phyloP scores from a whole-genome alignment of 2,888 invertebrate species.

The Nomada lathburiana region DNA sequence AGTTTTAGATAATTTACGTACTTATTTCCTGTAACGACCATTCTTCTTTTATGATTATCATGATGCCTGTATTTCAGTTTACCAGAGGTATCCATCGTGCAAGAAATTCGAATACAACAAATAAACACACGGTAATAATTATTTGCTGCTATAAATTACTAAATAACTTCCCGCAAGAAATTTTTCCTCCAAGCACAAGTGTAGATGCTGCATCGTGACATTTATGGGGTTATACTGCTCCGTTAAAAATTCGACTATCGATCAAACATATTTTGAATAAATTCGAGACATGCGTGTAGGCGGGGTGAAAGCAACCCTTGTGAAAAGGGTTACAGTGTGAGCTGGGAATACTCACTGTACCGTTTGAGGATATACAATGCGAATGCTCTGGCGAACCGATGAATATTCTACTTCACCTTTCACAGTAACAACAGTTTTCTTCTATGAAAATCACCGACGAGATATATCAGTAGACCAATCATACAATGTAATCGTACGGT shows the following conservation, averaged over 20 bases:
- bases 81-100: slow-evolving; percentile 28
- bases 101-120: slow-evolving; percentile 10
- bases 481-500: too few relatives aligned
- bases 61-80: background rate
- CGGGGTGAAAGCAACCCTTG: background rate
- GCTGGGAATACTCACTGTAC: background rate
- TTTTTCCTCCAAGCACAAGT: background rate
- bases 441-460: too few relatives aligned
- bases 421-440: slow-evolving; percentile 19
- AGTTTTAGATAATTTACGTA: background rate
- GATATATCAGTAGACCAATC: too few relatives aligned
- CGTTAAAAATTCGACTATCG: slow-evolving; percentile 51
- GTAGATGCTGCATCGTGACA: slow-evolving; percentile 26
- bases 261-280: slow-evolving; percentile 55
- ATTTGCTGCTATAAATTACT: background rate
- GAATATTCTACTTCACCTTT: background rate
- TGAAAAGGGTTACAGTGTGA: background rate
- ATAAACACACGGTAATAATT: background rate
- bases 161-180: background rate
- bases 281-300: slow-evolving; percentile 11
- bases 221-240: slow-evolving; percentile 4
- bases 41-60: background rate
- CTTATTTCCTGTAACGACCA: slow-evolving; percentile 30
- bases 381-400: slow-evolving; percentile 2
- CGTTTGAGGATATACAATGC: background rate